Base-by-base conservation (phyloP, 2,888 invertebrate genomes). In the Amitus sp. region DNA sequence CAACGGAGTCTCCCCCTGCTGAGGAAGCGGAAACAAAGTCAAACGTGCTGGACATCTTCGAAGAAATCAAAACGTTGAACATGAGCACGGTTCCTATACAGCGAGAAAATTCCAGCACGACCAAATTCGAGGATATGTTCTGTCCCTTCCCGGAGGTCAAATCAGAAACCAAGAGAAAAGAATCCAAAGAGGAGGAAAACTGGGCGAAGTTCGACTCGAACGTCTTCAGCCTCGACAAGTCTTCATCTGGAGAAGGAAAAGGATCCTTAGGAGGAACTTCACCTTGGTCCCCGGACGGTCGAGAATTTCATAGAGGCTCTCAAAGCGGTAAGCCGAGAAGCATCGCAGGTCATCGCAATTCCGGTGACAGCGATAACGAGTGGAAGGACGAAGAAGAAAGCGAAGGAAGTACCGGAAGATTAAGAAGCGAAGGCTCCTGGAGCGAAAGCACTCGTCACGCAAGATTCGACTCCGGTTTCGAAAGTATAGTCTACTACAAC, bases 211-310 rank as follows among this genome's bases (percentile, higher is more conserved):
- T 83, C 64, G 82, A 83, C 42, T 67, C 77, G 0, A 74, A 70
- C 10, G 68, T 74, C 1, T 77, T 79, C 34, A 73, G 73, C 19
- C 74, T 78, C 1, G 78, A 81, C 19, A 78, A 78, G 64, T 75
- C 77, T 1, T 74, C 76, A 1, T 10, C 30, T 10, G 73, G 74
- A 42, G 79, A 79, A 9, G 77, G 73, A 1, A 73, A 73, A 3
- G 75, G 72, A 3, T 78, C 78, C 7, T 66, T 80, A 2, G 79
- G 78, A 4, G 82, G 79, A 0, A 89, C 89, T 1, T 91, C 92
- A 1, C 91, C 89, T 0, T 92, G 91, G 86, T 93, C 93, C 0
- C 91, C 91, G 1, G 93, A 93, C 82, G 90, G 90, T 0, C 88
- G 88, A 49, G 88, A 89, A 64, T 85, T 86, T 49, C 83, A 82